Percentiles rank a stretch among this genome's conserved stretches.
These are phyloP conservation scores for Drosophila subpulchrella DNA, from an alignment of 1,140 invertebrate species.

Conservation along the genomic window DNA sequence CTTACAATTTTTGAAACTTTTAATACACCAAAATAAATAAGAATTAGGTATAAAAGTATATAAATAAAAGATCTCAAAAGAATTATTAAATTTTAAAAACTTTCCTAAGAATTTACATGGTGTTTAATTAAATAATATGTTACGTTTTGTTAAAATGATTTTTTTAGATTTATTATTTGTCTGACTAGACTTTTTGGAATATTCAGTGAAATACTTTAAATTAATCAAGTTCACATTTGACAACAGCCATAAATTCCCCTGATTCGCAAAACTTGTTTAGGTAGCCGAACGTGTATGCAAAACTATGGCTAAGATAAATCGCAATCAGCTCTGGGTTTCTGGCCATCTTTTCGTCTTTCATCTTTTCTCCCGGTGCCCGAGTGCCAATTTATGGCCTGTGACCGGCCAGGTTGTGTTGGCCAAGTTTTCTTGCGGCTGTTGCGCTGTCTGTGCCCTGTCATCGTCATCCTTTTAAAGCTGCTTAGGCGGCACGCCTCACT, in stretches of 20 bases:
- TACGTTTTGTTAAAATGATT: too few species aligned
- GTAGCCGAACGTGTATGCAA: constrained; percentile 35
- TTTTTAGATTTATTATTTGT: not conserved
- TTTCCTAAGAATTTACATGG: too few species aligned
- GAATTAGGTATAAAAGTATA: not conserved
- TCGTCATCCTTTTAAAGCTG: constrained; percentile 71
- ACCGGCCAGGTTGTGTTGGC: constrained; percentile 31
- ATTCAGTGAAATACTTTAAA: constrained; percentile 8
- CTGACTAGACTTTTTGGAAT: not conserved
- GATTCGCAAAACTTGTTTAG: constrained; percentile 26
- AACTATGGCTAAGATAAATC: constrained; percentile 31
- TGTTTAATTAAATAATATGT: too few species aligned
- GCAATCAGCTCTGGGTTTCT: constrained; percentile 11
- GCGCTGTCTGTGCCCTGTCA: constrained; percentile 53
- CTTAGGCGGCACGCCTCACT: constrained; percentile 63
- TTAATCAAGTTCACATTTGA: constrained; percentile 35
- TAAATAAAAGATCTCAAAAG: too few species aligned
- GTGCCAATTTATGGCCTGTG: constrained; percentile 43
- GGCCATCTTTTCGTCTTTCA: constrained; percentile 4
- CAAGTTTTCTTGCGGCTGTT: constrained; percentile 28
- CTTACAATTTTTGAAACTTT: constrained; percentile 1
- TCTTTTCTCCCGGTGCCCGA: constrained; percentile 29
- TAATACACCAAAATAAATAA: not conserved
- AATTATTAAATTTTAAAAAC: too few species aligned
- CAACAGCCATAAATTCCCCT: constrained; percentile 22